Percentiles rank a stretch among this genome's conserved stretches.
Conservation (phyloP, 2,113 vertebrate genomes). For the Pollimyrus isidori region DNA sequence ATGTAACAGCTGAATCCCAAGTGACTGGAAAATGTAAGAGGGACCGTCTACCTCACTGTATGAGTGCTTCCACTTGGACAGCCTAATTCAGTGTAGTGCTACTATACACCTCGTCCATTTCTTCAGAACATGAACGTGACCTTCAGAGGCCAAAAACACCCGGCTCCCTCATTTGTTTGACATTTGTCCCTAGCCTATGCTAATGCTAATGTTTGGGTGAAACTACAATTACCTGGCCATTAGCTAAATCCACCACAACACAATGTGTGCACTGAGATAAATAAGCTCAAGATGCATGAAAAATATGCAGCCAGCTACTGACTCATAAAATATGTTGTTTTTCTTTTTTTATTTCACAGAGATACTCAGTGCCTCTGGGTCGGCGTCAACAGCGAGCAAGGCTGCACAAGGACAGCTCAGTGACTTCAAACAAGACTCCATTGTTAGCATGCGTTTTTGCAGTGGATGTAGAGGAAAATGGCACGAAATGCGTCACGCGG, state of each 20-base stretch:
- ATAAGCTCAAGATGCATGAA: neutral
- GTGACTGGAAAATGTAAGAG: neutral
- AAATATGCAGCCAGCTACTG: neutral
- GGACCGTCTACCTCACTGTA: neutral
- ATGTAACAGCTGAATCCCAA: neutral
- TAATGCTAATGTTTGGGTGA: neutral
- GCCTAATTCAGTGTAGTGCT: neutral
- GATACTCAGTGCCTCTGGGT: neutral
- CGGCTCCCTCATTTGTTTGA: neutral
- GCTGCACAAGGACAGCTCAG: conserved; percentile 10
- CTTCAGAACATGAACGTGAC: neutral
- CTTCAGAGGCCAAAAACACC: neutral
- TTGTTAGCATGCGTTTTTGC: neutral
- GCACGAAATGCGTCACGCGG: conserved; percentile 3
- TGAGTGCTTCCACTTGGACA: neutral
- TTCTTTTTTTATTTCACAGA: neutral
- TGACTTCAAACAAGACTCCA: neutral
- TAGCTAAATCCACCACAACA: neutral
- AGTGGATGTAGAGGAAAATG: neutral
- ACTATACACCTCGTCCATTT: neutral
- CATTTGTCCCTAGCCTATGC: neutral
- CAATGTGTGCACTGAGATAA: neutral
- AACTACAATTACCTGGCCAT: neutral
- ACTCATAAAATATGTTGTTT: neutral
- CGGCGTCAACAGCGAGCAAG: no score